Evolutionary conservation across 2,888 invertebrate genomes (phyloP).

Genomic region (Agonopterix alstromeriana): DNA sequence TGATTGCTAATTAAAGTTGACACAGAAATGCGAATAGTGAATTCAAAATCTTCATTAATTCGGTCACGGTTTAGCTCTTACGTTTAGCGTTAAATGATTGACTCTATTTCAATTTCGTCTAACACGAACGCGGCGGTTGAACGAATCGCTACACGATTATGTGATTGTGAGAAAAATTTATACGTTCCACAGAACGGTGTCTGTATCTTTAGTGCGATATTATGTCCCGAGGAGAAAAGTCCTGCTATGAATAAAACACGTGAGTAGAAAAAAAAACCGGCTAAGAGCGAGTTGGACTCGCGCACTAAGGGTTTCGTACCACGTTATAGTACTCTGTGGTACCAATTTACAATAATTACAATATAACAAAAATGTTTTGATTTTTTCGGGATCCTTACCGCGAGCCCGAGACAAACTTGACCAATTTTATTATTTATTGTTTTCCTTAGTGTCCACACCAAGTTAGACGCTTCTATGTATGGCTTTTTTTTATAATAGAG

Average conservation of each 20-base stretch:
- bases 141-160: constrained; percentile 71
- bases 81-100: constrained; percentile 74
- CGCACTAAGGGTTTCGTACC: no score
- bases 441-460: no score
- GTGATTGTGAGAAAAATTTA: constrained; percentile 72
- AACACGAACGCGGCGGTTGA: constrained; percentile 70
- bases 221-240: constrained; percentile 53
- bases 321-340: no score
- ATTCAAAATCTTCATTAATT: constrained; percentile 73
- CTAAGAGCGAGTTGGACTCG: no score
- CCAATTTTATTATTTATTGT: no score
- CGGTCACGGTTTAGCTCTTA: constrained; percentile 68
- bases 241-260: constrained; percentile 69
- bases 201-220: constrained; percentile 57
- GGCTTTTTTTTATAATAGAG: no score
- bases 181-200: constrained; percentile 53
- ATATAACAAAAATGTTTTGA: no score
- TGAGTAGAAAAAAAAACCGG: constrained; percentile 37
- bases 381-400: no score
- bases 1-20: constrained; percentile 75
- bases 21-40: constrained; percentile 69
- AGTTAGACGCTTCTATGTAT: no score
- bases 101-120: constrained; percentile 74
- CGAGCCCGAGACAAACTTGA: no score
- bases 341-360: no score